A percentile compares a stretch with the other conserved stretches of the same genome.
Conservation (phyloP, 2,888 invertebrate genomes). For the Argyresthia albistria region DNA sequence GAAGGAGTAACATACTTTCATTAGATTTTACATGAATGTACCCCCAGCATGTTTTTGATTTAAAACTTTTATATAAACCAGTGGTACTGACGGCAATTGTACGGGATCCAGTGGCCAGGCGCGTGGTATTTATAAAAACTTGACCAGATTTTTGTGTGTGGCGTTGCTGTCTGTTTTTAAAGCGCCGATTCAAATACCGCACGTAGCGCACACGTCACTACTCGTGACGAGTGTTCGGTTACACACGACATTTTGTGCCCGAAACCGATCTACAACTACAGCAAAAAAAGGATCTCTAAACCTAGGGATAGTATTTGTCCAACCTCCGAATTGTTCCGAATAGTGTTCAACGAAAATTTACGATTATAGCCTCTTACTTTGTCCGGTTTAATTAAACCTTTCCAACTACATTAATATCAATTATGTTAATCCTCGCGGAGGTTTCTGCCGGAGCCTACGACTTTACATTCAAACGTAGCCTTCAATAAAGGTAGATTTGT, state of each 20-base stretch:
- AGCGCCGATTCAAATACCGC: too few species aligned
- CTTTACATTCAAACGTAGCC: conserved; percentile 8
- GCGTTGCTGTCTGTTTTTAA: too few species aligned
- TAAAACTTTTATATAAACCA: too few species aligned
- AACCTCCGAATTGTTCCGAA: neutral
- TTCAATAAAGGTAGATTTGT: conserved; percentile 19
- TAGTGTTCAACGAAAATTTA: conserved; percentile 23
- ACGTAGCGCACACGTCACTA: neutral
- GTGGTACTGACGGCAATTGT: too few species aligned
- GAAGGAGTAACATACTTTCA: too few species aligned
- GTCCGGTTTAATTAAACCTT: conserved; percentile 55
- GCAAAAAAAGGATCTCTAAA: neutral
- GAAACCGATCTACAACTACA: neutral
- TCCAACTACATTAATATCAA: conserved; percentile 55
- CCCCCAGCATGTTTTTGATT: too few species aligned
- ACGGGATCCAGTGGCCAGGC: too few species aligned
- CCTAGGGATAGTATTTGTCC: neutral
- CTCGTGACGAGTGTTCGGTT: neutral
- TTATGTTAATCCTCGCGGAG: conserved; percentile 51
- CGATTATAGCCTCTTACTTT: conserved; percentile 35
- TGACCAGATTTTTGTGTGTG: too few species aligned
- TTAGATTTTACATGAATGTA: too few species aligned
- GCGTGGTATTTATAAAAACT: too few species aligned
- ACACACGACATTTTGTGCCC: neutral
- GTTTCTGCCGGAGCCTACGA: conserved; percentile 24